Evolutionary conservation across 2,797 vertebrate genomes (phyloP).

Genomic region (Urophycis tenuis): DNA sequence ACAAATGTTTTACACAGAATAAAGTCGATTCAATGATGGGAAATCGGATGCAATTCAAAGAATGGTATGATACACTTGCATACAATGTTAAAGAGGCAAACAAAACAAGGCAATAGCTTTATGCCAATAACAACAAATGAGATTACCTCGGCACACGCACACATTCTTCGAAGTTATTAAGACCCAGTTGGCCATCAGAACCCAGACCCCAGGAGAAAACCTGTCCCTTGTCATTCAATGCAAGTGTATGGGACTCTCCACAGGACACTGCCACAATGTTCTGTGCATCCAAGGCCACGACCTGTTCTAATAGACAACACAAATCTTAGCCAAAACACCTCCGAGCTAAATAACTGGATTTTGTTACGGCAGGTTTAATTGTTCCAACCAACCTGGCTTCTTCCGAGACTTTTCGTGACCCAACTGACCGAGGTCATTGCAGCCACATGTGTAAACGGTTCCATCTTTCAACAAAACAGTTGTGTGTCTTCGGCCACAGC

Average conservation of each 20-base stretch:
- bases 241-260: constrained; percentile 91
- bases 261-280: constrained; percentile 91
- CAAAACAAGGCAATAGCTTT: not conserved
- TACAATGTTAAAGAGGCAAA: not conserved
- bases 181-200: constrained; percentile 89
- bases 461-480: constrained; percentile 90
- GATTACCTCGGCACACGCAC: constrained; percentile 90
- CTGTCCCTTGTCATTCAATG: constrained; percentile 95
- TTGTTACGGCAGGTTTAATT: not conserved
- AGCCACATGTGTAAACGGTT: constrained; percentile 95
- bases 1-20: not conserved
- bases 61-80: not conserved
- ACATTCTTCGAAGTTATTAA: constrained; percentile 88
- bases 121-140: not conserved
- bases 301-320: constrained; percentile 77
- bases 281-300: constrained; percentile 94
- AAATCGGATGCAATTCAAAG: not conserved
- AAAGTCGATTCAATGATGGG: not conserved
- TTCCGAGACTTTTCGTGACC: constrained; percentile 94
- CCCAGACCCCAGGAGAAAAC: constrained; percentile 94
- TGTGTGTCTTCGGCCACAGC: constrained; percentile 90
- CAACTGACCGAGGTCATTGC: constrained; percentile 93
- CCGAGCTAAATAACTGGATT: not conserved
- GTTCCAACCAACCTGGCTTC: constrained; percentile 83
- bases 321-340: not conserved